A percentile compares a stretch with the other conserved stretches of the same genome.
phyloP scores from a whole-genome alignment of 2,113 vertebrate species.

The Cisticola juncidis region DNA sequence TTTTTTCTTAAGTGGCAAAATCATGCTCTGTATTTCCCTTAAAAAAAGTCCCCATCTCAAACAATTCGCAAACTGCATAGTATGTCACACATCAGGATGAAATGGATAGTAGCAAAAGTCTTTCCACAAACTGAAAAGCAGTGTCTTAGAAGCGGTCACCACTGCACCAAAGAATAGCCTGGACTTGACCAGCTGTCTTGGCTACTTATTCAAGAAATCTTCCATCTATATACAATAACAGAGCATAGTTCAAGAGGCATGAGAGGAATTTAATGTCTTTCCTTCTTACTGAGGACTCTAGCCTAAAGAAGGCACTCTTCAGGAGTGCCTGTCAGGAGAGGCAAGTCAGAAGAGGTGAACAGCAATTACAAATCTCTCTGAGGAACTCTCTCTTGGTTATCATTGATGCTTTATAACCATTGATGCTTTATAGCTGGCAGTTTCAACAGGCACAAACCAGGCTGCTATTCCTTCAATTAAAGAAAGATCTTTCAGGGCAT shows the following conservation, averaged over 20 bases:
- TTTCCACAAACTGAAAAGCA: not conserved
- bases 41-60: not conserved
- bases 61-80: not conserved
- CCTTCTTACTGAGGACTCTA: not conserved
- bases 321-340: not conserved
- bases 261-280: not conserved
- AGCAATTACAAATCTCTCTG: not conserved
- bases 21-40: not conserved
- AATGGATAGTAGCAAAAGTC: not conserved
- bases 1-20: not conserved
- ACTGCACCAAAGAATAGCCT: not conserved
- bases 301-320: not conserved
- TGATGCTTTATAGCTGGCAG: not conserved
- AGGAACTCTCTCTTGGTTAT: not conserved
- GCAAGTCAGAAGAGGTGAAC: not conserved
- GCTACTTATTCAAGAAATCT: not conserved
- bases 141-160: not conserved
- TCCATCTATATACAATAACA: not conserved
- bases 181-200: not conserved
- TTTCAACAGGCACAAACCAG: not conserved
- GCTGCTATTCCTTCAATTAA: not conserved
- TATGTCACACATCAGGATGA: not conserved
- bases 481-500: not conserved
- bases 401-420: not conserved
- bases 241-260: not conserved